These are phyloP conservation scores for Nibea coibor DNA, from an alignment of 2,113 vertebrate species.

Conservation along the genomic window DNA sequence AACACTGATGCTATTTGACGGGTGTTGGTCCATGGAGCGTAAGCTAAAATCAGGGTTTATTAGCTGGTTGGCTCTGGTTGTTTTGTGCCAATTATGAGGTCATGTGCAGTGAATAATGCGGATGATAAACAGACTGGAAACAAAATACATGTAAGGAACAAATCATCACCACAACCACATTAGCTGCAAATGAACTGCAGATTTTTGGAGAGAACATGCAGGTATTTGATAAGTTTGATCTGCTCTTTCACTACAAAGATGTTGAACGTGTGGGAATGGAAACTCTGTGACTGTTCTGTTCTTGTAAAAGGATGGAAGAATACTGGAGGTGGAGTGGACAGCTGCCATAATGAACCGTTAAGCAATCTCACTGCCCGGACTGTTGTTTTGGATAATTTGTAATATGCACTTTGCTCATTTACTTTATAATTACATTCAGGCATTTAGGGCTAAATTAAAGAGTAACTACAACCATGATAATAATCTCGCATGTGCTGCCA, in stretches of 20 bases:
- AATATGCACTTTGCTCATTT: not conserved
- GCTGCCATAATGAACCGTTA: not conserved
- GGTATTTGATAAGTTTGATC: slow-evolving; percentile 58
- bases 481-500: no score
- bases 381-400: not conserved
- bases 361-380: not conserved
- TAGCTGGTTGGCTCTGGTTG: slow-evolving; percentile 6
- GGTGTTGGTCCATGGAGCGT: not conserved
- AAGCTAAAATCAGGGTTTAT: slow-evolving; percentile 27
- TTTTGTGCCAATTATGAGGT: slow-evolving; percentile 51
- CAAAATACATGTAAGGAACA: slow-evolving; percentile 38
- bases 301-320: slow-evolving; percentile 4
- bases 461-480: no score
- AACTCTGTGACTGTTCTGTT: slow-evolving; percentile 14
- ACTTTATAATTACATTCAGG: no score
- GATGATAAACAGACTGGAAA: slow-evolving; percentile 58
- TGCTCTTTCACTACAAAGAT: slow-evolving; percentile 27
- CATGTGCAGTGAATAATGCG: slow-evolving; percentile 37
- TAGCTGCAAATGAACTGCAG: slow-evolving; percentile 56
- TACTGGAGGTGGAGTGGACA: not conserved
- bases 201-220: slow-evolving; percentile 40
- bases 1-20: slow-evolving; percentile 14
- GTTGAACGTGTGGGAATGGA: slow-evolving; percentile 35
- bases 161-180: slow-evolving; percentile 48
- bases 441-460: no score